A percentile compares a stretch with the other conserved stretches of the same genome.
phyloP scores from a whole-genome alignment of 1,140 invertebrate species.

The Megalopta genalis region DNA sequence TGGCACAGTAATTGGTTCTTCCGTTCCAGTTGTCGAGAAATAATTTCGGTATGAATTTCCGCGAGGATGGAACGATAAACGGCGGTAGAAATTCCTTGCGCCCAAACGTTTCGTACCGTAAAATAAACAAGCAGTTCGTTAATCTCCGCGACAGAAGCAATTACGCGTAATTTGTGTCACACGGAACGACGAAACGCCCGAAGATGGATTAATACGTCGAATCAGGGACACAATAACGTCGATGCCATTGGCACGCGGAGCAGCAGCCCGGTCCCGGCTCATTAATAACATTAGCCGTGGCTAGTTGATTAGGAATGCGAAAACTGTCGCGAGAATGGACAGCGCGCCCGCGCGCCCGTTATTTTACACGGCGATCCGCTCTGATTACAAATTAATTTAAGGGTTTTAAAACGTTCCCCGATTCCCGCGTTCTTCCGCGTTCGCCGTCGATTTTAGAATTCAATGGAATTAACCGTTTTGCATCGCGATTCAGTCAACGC shows the following conservation, averaged over 20 bases:
- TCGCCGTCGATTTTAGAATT: too few species aligned
- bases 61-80: too few species aligned
- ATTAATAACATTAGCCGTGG: slow-evolving; percentile 6
- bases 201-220: slow-evolving; percentile 17
- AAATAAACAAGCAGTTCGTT: background rate
- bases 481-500: too few species aligned
- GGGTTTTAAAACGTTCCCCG: background rate
- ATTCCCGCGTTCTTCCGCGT: too few species aligned
- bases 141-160: slow-evolving; percentile 1
- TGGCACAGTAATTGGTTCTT: too few species aligned
- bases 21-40: too few species aligned
- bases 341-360: too few species aligned
- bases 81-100: background rate
- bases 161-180: background rate
- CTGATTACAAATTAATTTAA: background rate
- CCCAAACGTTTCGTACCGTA: background rate
- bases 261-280: background rate
- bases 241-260: slow-evolving; percentile 1
- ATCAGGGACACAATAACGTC: slow-evolving; percentile 13
- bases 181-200: background rate
- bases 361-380: too few species aligned
- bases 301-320: background rate
- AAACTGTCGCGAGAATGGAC: background rate
- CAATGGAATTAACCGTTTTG: too few species aligned
- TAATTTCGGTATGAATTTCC: too few species aligned